Conservation (phyloP, 2,888 invertebrate genomes). For the Abrostola tripartita region DNA sequence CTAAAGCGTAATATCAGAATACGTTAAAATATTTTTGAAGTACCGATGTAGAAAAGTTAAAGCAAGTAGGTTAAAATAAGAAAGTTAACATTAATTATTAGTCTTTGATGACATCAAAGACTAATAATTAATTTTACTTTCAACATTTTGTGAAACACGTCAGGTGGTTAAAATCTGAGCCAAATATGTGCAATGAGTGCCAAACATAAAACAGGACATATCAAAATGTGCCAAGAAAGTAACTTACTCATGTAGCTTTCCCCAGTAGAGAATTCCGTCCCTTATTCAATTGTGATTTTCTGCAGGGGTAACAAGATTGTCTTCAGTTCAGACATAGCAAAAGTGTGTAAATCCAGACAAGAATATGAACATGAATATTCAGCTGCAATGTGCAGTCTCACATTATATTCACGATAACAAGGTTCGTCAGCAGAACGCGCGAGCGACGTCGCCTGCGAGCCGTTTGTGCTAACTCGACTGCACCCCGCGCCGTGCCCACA, state of each 20-base stretch:
- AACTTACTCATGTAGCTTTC: constrained; percentile 7
- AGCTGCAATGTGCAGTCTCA: constrained; percentile 74
- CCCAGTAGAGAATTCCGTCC: constrained; percentile 11
- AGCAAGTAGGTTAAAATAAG: too few relatives aligned
- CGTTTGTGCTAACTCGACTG: constrained; percentile 74
- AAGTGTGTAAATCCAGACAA: constrained; percentile 57
- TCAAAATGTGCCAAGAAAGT: constrained; percentile 30
- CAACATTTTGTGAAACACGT: constrained; percentile 37
- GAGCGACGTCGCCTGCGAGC: constrained; percentile 59
- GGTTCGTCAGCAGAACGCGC: constrained; percentile 83
- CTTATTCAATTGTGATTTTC: constrained; percentile 33
- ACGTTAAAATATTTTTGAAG: too few relatives aligned
- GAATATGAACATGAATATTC: constrained; percentile 84
- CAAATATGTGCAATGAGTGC: constrained; percentile 28
- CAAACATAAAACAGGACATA: constrained; percentile 3
- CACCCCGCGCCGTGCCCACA: constrained; percentile 55
- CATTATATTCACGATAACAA: constrained; percentile 83
- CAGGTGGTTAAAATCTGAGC: constrained; percentile 20
- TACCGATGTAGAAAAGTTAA: too few relatives aligned
- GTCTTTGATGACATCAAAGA: too few relatives aligned
- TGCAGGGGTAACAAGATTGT: constrained; percentile 31
- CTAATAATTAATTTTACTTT: constrained; percentile 34
- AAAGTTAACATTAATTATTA: too few relatives aligned
- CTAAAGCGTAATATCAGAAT: too few relatives aligned
- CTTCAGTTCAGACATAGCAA: constrained; percentile 38